phyloP scores from a whole-genome alignment of 2,113 vertebrate genomes.

The Corythornis vintsioides region DNA sequence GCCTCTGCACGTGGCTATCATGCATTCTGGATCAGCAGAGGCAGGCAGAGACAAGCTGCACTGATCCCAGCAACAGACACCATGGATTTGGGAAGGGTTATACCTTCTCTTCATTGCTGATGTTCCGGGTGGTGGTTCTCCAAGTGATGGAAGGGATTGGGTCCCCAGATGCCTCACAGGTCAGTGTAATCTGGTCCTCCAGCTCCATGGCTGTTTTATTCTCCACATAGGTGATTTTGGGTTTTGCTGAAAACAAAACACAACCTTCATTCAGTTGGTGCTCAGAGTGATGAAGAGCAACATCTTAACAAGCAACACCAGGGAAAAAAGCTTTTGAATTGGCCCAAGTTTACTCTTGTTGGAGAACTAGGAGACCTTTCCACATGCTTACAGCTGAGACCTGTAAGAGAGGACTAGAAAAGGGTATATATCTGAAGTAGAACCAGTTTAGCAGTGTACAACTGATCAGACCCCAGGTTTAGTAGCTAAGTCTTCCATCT shows the following conservation, averaged over 20 bases:
- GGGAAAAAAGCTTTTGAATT: neutral
- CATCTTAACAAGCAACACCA: neutral
- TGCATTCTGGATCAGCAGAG: neutral
- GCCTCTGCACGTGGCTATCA: neutral
- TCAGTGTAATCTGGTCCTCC: constrained; percentile 92
- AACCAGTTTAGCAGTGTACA: neutral
- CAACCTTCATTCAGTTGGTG: neutral
- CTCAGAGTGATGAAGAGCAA: neutral
- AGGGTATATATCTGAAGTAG: neutral
- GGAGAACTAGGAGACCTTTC: no score
- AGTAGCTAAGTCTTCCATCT: neutral
- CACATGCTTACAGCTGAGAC: neutral
- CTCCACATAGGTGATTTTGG: constrained; percentile 94
- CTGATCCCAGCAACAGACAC: neutral
- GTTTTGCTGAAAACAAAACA: constrained; percentile 84
- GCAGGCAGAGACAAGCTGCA: neutral
- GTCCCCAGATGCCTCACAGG: constrained; percentile 94
- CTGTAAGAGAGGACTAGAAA: neutral
- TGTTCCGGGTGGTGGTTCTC: constrained; percentile 86
- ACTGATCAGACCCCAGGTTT: neutral
- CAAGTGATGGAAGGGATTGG: constrained; percentile 95
- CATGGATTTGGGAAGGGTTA: neutral
- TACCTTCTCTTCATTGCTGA: constrained; percentile 96
- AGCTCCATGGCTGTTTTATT: constrained; percentile 93
- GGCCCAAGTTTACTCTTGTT: neutral